Evolutionary conservation across 2,888 invertebrate species (phyloP).

Genomic region (Griposia aprilina): DNA sequence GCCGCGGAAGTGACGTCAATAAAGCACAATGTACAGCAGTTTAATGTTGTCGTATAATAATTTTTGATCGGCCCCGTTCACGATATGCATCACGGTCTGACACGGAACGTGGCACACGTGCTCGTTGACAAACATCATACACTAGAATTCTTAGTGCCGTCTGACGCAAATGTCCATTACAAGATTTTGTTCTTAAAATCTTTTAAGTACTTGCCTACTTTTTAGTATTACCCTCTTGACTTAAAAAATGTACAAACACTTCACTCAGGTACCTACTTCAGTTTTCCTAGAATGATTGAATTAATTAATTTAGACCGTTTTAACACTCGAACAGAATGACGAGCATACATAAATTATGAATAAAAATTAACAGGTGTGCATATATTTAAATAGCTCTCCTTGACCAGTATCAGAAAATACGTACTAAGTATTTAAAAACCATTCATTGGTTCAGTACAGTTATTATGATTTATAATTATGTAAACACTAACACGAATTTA

Average conservation of each 20-base stretch:
- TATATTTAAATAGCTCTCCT: slow-evolving; percentile 61
- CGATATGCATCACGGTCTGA: slow-evolving; percentile 80
- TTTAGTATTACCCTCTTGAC: slow-evolving; percentile 61
- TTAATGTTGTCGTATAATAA: slow-evolving; percentile 89
- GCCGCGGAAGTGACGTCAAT: slow-evolving; percentile 89
- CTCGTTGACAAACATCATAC: slow-evolving; percentile 59
- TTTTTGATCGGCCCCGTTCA: slow-evolving; percentile 84
- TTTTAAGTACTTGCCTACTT: slow-evolving; percentile 53
- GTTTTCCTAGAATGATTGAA: slow-evolving; percentile 64
- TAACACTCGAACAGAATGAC: slow-evolving; percentile 60
- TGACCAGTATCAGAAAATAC: slow-evolving; percentile 46
- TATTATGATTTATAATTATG: slow-evolving; percentile 26
- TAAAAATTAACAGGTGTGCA: slow-evolving; percentile 59
- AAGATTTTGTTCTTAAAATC: slow-evolving; percentile 67
- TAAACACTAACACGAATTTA: slow-evolving; percentile 16
- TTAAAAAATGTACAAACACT: slow-evolving; percentile 66
- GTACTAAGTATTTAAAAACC: slow-evolving; percentile 41
- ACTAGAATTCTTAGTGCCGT: slow-evolving; percentile 36
- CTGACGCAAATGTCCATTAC: slow-evolving; percentile 60
- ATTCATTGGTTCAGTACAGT: slow-evolving; percentile 54
- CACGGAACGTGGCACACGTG: slow-evolving; percentile 77
- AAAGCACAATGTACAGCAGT: slow-evolving; percentile 88
- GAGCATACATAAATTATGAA: slow-evolving; percentile 60
- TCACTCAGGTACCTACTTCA: slow-evolving; percentile 46
- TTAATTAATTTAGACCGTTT: slow-evolving; percentile 65